Percentiles rank a stretch among this genome's conserved stretches.
phyloP scores from a whole-genome alignment of 2,888 invertebrate species.

The Synergus umbraculus region DNA sequence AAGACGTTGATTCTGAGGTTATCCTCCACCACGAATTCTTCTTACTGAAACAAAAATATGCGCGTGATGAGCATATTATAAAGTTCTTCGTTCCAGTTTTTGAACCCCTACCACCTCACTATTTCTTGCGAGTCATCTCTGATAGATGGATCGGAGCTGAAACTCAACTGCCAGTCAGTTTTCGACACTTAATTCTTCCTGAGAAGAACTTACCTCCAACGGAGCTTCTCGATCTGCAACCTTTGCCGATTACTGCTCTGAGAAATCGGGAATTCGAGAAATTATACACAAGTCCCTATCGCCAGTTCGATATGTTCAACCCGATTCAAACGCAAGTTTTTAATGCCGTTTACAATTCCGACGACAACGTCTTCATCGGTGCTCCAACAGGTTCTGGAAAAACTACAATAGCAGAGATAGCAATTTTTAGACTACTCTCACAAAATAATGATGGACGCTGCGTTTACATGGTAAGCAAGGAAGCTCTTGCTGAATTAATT shows the following conservation, averaged over 20 bases:
- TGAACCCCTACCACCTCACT: slow-evolving; percentile 98
- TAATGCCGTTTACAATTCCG: slow-evolving; percentile 98
- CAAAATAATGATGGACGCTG: slow-evolving; percentile 88
- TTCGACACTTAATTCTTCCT: slow-evolving; percentile 96
- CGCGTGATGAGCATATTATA: slow-evolving; percentile 95
- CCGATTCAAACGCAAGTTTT: slow-evolving; percentile 99
- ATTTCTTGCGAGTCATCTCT: slow-evolving; percentile 94
- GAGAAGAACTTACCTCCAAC: slow-evolving; percentile 99
- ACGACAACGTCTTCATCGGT: slow-evolving; percentile 98
- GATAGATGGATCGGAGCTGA: slow-evolving; percentile 97
- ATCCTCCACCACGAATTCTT: slow-evolving; percentile 95
- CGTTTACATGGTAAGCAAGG: slow-evolving; percentile 96
- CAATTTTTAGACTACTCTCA: slow-evolving; percentile 91
- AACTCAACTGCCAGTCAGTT: slow-evolving; percentile 97
- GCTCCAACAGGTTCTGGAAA: slow-evolving; percentile 95
- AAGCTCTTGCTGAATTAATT: slow-evolving; percentile 92
- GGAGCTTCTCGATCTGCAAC: slow-evolving; percentile 97
- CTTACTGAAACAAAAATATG: slow-evolving; percentile 95
- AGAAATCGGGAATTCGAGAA: slow-evolving; percentile 91
- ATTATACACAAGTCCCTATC: slow-evolving; percentile 84
- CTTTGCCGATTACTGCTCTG: slow-evolving; percentile 95
- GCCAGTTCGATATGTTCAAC: slow-evolving; percentile 94
- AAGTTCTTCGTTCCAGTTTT: slow-evolving; percentile 99
- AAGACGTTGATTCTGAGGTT: slow-evolving; percentile 92
- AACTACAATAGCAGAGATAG: slow-evolving; percentile 97